Evolutionary conservation across 53 echinoderm and acorn worm species (phyloP), one percentile per base, ranked within the genome.

Genomic region (Crossaster papposus): DNA sequence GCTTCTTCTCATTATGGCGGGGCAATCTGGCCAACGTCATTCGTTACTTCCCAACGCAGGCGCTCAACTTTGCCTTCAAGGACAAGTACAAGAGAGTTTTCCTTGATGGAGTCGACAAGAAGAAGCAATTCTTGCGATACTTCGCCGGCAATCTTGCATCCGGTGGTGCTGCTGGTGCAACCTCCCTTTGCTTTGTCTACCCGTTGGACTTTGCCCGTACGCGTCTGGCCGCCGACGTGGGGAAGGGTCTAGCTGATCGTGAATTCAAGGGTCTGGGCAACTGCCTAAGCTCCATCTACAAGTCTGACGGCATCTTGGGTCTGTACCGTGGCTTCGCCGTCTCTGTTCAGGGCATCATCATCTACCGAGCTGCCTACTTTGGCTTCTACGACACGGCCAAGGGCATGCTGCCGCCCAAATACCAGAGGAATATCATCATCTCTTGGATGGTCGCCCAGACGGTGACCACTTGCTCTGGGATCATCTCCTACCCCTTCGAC

Each of bases 201-300:
- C 98, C 98, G 30, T 91, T 98, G 14, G 96, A 98, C 74, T 98
- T 98, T 63, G 98, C 98, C 90, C 94, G 96, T 93, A 98, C 98
- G 38, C 94, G 98, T 88, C 92, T 98, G 32, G 96, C 98, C 85
- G 98, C 98, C 14, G 98, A 98, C 75, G 80, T 98, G 70, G 98
- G 98, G 70, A 93, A 92, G 70, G 89, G 79, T 38, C 30, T 78
- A 18, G 89, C 91, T 23, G 92, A 93, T 29, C 91, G 98, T 55
- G 90, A 96, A 68, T 98, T 98, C 93, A 83, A 68, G 5, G 98
- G 98, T 77, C 93, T 98, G 29, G 94, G 94, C 64, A 93, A 98
- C 88, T 98, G 98, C 76, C 83, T 98, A 73, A 33, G 72, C 15
- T 88, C 78, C 51, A 92, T 98, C 85, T 94, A 88, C 94, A 96